A percentile compares a stretch with the other conserved stretches of the same genome.
phyloP scores from a whole-genome alignment of 2,888 invertebrate genomes.

The Cheilosia vernalis region DNA sequence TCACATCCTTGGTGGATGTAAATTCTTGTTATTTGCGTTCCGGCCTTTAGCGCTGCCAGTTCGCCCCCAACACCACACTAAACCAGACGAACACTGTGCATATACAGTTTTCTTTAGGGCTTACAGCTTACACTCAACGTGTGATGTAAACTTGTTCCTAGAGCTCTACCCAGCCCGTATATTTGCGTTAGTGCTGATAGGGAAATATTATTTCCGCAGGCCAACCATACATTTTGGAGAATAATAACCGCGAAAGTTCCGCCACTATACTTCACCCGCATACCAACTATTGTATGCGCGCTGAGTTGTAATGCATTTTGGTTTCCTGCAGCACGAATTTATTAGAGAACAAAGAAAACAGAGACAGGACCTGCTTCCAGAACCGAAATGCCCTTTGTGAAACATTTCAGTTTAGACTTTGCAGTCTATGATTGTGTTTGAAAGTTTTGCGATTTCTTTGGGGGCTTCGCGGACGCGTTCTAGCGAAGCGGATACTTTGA shows the following conservation, averaged over 20 bases:
- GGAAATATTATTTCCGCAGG: conserved; percentile 45
- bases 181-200: conserved; percentile 33
- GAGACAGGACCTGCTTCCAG: background rate
- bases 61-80: background rate
- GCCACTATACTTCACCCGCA: conserved; percentile 8
- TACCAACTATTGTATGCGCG: background rate
- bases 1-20: conserved; percentile 17
- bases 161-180: conserved; percentile 2
- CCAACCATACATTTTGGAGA: conserved; percentile 25
- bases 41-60: background rate
- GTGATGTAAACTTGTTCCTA: conserved; percentile 6
- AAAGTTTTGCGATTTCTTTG: conserved; percentile 16
- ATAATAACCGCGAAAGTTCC: conserved; percentile 38
- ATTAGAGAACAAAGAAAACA: conserved; percentile 1
- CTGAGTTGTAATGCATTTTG: conserved; percentile 35
- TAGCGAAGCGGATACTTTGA: background rate
- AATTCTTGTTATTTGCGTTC: conserved; percentile 26
- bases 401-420: conserved; percentile 10
- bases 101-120: background rate
- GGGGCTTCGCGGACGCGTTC: background rate
- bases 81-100: background rate
- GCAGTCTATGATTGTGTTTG: conserved; percentile 25
- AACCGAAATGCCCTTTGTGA: background rate
- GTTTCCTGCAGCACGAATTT: conserved; percentile 36
- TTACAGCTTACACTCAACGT: background rate